phyloP scores from a whole-genome alignment of 2,797 vertebrate genomes.

The Diplodus puntazzo region DNA sequence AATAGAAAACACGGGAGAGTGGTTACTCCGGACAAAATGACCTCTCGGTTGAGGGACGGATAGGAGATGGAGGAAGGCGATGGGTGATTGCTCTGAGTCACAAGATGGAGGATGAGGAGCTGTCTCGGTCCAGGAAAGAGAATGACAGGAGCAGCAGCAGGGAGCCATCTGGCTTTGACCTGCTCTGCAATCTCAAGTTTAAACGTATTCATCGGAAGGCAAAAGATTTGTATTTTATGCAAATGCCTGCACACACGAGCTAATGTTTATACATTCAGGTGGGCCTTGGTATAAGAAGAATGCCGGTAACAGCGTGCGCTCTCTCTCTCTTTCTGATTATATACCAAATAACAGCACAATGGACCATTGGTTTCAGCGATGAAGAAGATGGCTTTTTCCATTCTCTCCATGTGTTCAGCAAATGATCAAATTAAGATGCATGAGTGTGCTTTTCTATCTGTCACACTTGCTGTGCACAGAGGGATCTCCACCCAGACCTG shows the following conservation, averaged over 20 bases:
- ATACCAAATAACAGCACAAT: constrained; percentile 48
- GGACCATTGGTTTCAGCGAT: constrained; percentile 54
- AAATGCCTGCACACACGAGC: constrained; percentile 19
- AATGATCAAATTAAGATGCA: constrained; percentile 78
- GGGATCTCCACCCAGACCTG: constrained; percentile 51
- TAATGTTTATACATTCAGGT: constrained; percentile 28
- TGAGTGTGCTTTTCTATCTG: constrained; percentile 71
- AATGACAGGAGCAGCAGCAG: constrained; percentile 35
- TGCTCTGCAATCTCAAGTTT: constrained; percentile 14
- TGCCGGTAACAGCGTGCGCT: constrained; percentile 13
- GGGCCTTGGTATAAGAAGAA: constrained; percentile 23
- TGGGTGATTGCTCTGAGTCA: constrained; percentile 40
- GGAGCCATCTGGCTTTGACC: constrained; percentile 19
- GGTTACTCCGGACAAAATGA: constrained; percentile 55
- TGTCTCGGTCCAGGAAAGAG: constrained; percentile 1
- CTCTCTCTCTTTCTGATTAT: constrained; percentile 36
- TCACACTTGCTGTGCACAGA: constrained; percentile 70
- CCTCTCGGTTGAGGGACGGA: constrained; percentile 50
- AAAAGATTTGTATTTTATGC: constrained; percentile 10
- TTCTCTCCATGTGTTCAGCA: constrained; percentile 66
- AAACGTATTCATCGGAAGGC: constrained; percentile 15
- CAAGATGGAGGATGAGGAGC: constrained; percentile 32
- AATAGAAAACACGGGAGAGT: constrained; percentile 39
- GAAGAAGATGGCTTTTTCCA: constrained; percentile 49
- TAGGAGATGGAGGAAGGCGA: constrained; percentile 16